These are phyloP conservation scores for Cirrhinus molitorella DNA, from an alignment of 2,797 vertebrate species.

Conservation along the genomic window DNA sequence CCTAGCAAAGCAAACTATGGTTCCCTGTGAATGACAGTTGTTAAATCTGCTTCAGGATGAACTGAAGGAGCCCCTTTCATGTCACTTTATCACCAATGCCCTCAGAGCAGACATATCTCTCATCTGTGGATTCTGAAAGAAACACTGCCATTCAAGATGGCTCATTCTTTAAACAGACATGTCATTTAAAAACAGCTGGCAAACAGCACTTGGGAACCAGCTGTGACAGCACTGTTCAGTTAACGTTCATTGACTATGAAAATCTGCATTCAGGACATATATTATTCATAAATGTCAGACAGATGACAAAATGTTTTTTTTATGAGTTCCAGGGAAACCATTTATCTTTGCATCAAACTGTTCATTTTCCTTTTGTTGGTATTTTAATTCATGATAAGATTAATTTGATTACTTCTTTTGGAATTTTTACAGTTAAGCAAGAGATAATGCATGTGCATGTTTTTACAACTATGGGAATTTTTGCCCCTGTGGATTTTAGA, in stretches of 20 bases:
- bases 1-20: background rate
- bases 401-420: background rate
- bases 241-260: background rate
- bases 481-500: background rate
- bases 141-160: background rate
- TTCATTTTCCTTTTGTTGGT: background rate
- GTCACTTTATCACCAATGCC: slow-evolving; percentile 3
- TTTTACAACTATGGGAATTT: background rate
- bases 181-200: slow-evolving; percentile 20
- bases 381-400: slow-evolving; percentile 3
- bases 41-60: background rate
- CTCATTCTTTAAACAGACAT: background rate
- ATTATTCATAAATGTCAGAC: slow-evolving; percentile 15
- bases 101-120: background rate
- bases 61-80: background rate
- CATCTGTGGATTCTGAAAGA: background rate
- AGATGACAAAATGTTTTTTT: background rate
- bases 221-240: background rate
- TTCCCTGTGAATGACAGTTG: background rate
- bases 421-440: background rate
- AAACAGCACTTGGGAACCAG: background rate
- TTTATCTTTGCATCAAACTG: background rate
- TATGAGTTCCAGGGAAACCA: background rate
- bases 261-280: slow-evolving; percentile 8
- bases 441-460: background rate